A percentile compares a stretch with the other conserved stretches of the same genome.
Conservation (phyloP, 2,797 vertebrate genomes). For the Myotis myotis region DNA sequence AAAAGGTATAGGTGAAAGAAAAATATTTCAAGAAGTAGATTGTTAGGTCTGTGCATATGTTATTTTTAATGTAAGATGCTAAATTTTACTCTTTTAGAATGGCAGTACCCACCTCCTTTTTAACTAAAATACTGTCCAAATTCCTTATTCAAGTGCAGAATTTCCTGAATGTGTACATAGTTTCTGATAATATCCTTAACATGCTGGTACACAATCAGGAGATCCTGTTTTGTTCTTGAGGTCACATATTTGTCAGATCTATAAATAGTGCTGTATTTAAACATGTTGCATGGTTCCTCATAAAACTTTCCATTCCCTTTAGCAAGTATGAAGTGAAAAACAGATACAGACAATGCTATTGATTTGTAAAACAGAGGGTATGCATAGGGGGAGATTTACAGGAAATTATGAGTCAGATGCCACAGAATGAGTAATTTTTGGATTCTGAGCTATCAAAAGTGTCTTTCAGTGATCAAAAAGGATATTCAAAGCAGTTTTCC, state of each 20-base stretch:
- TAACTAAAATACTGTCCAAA: background rate
- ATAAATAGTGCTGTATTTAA: conserved; percentile 51
- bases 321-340: conserved; percentile 56
- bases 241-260: conserved; percentile 39
- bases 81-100: background rate
- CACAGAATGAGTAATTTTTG: conserved; percentile 60
- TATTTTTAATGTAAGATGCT: background rate
- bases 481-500: conserved; percentile 35
- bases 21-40: background rate
- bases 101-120: background rate
- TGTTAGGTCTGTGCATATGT: background rate
- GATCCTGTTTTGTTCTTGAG: conserved; percentile 14
- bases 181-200: conserved; percentile 23
- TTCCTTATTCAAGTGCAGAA: background rate
- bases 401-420: conserved; percentile 67
- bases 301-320: conserved; percentile 58
- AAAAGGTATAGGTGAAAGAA: background rate
- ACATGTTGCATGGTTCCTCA: conserved; percentile 32
- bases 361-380: background rate
- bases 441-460: conserved; percentile 67
- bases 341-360: conserved; percentile 41
- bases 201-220: background rate
- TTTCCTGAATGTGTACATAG: background rate
- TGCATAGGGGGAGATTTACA: background rate
- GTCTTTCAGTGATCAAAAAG: conserved; percentile 67